Base-by-base conservation (phyloP, 2,113 vertebrate genomes). In the Oreocharis arfaki region DNA sequence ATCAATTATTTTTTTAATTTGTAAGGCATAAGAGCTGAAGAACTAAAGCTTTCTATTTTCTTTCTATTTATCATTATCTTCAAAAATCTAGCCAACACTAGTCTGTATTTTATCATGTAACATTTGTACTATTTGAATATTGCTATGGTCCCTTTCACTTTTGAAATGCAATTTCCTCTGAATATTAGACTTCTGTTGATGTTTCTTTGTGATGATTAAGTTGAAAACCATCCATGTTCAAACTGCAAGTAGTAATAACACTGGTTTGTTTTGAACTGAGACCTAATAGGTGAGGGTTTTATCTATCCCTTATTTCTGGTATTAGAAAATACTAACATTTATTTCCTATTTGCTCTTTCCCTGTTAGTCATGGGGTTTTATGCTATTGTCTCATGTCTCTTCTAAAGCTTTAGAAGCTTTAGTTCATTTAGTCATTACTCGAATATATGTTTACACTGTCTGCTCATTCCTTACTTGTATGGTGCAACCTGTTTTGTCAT, bases 391-490 rank as follows among this genome's bases (percentile, higher is more conserved):
- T 81, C 33, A 35, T 1, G 1, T 50, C 13, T 92, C 1, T 56
- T 85, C 28, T 85, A 41, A 50, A 71, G 6, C 10, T 52, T 60
- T n/a, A 61, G 19, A 71, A 71, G 9, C 14, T 81, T 71, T 73
- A 30, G 23, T 68, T n/a, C 16, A n/a, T 73, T 67, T 82, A 68
- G 7, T n/a, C 11, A 20, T 57, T n/a, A 52, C 20, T 4, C 33
- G 3, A 89, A 86, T 9, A 52, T 30, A 56, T 44, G 2, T 61
- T 92, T 68, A 23, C 22, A 11, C 3, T 73, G 2, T 16, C 12
- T 27, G 4, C 37, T 27, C 15, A 20, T 63, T 82, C 20, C 47
- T 78, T 49, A 55, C 17, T 17, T 0, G 0, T 26, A 19, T 18
- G 17, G 15, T 44, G 4, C 23, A 60, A 32, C 2, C 7, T n/a